Base-by-base conservation (phyloP, 2,888 invertebrate genomes). In the Ormia ochracea region DNA sequence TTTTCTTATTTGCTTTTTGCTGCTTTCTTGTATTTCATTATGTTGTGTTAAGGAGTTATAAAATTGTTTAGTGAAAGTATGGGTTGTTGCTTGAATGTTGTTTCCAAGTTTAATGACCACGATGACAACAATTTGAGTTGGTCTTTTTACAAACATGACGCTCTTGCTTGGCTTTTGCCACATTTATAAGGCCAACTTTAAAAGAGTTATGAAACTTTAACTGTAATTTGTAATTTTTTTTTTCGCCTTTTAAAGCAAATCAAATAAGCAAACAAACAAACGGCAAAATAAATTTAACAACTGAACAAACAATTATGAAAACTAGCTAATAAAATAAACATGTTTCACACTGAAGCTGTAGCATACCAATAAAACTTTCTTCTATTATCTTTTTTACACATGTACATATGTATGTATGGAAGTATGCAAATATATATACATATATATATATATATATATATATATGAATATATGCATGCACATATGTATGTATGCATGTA, bases 11-110 rank as follows among this genome's bases (percentile, higher is more conserved):
- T n/a, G n/a, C n/a, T n/a, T n/a, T n/a, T n/a, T n/a, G n/a, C n/a
- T 12, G 14, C 43, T 63, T 50, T 61, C 45, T 73, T 50, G 56
- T 58, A 50, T 66, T 66, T 74, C 38, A 45, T 69, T 58, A 65
- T 75, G 61, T 66, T 80, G 72, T 56, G 41, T 68, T 80, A 80
- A 80, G 72, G 76, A 76, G 72, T 68, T 50, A 45, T 23, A 63
- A 75, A 63, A 68, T 23, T 76, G 36, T 72, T 50, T 66, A 68
- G 80, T 73, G 76, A 80, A 80, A 80, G 80, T 80, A 66, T 63
- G 69, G 45, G 33, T 63, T 31, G 66, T 4, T 56, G 63, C 26
- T 33, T 17, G 36, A 28, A 48, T 31, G 48, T 41, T 58, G 41
- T 56, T 63, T 38, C 17, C 38, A 70, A 41, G 76, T 77, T 70